These are phyloP conservation scores for Rhagonycha fulva DNA, from an alignment of 2,888 invertebrate genomes.

Conservation along the genomic window DNA sequence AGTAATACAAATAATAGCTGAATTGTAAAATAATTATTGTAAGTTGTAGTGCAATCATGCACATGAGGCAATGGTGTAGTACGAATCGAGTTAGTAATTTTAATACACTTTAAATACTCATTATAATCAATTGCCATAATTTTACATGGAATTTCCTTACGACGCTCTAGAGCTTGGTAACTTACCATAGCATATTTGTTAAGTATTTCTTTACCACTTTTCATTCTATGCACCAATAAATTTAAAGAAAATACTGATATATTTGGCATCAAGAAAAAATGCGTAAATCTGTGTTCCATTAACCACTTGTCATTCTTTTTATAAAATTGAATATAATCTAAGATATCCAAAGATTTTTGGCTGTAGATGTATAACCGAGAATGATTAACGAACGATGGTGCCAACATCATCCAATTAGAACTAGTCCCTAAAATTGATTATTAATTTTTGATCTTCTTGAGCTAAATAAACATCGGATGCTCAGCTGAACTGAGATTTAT, in stretches of 20 bases:
- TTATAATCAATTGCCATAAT: conserved; percentile 1
- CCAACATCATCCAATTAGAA: conserved; percentile 7
- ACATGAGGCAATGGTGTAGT: not conserved
- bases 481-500: no score
- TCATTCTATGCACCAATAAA: not conserved
- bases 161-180: not conserved
- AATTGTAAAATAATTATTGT: not conserved
- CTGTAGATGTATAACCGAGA: conserved; percentile 5
- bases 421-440: not conserved
- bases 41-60: not conserved
- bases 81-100: not conserved
- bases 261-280: conserved; percentile 2
- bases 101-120: not conserved
- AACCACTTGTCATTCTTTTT: not conserved
- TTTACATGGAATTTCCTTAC: not conserved
- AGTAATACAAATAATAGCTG: not conserved
- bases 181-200: not conserved
- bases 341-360: not conserved
- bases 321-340: conserved; percentile 14
- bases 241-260: conserved; percentile 3
- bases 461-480: no score
- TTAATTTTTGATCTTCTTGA: not conserved
- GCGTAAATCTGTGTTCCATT: not conserved
- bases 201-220: not conserved
- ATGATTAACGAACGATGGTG: not conserved